Evolutionary conservation across 2,888 invertebrate genomes (phyloP).

Genomic region (Aleiodes alternator): DNA sequence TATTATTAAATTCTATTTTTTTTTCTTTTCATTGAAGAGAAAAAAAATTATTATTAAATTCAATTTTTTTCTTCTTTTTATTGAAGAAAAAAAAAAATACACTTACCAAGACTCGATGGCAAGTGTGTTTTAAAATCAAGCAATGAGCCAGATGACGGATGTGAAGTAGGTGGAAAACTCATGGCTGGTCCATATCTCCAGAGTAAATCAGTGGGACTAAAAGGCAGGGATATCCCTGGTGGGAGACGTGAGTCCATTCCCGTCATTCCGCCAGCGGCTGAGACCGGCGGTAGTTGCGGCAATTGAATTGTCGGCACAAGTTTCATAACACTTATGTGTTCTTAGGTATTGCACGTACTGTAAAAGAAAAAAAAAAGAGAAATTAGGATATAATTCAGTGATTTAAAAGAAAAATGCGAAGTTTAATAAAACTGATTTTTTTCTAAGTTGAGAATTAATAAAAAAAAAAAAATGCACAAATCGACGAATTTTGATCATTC

Average conservation of each 20-base stretch:
- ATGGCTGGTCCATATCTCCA: slow-evolving; percentile 90
- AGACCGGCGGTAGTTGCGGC: slow-evolving; percentile 74
- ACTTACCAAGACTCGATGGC: slow-evolving; percentile 83
- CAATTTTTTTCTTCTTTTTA: too few relatives aligned
- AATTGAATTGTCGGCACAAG: slow-evolving; percentile 76
- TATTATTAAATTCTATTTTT: background rate
- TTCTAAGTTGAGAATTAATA: too few relatives aligned
- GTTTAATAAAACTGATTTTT: slow-evolving; percentile 25
- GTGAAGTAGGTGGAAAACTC: slow-evolving; percentile 82
- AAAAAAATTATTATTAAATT: too few relatives aligned
- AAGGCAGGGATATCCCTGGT: slow-evolving; percentile 85
- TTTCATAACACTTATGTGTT: slow-evolving; percentile 76
- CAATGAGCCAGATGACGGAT: slow-evolving; percentile 82
- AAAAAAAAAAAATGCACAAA: too few relatives aligned
- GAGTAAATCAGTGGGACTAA: slow-evolving; percentile 88
- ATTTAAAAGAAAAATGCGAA: background rate
- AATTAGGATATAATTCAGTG: too few relatives aligned
- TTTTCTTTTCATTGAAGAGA: background rate
- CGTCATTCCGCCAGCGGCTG: slow-evolving; percentile 77
- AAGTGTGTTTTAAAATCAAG: slow-evolving; percentile 92
- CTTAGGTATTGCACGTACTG: slow-evolving; percentile 58
- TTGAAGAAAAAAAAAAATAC: background rate
- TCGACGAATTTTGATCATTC: too few relatives aligned
- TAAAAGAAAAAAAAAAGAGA: slow-evolving; percentile 51
- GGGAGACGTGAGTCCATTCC: slow-evolving; percentile 86